A percentile compares a stretch with the other conserved stretches of the same genome.
These are phyloP conservation scores for Theocolax elegans DNA, from an alignment of 1,140 invertebrate genomes.

Conservation along the genomic window DNA sequence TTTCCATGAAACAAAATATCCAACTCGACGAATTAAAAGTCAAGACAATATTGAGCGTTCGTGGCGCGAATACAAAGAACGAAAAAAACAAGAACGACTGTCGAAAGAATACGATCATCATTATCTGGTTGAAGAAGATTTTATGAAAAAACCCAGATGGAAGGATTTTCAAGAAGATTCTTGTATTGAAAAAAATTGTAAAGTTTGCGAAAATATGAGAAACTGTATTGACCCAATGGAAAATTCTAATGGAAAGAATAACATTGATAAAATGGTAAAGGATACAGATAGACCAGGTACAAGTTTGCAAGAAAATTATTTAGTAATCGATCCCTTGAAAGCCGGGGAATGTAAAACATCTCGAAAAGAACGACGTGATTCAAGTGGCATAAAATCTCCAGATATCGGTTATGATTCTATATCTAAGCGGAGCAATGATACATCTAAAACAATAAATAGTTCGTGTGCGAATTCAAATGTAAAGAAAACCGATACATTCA, in stretches of 20 bases:
- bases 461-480: slow-evolving; percentile 53
- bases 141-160: slow-evolving; percentile 60
- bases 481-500: slow-evolving; percentile 61
- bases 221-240: slow-evolving; percentile 43
- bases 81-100: slow-evolving; percentile 52
- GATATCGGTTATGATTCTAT: slow-evolving; percentile 57
- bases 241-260: not conserved
- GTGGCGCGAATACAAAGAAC: slow-evolving; percentile 60
- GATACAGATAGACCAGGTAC: slow-evolving; percentile 46
- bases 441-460: slow-evolving; percentile 13
- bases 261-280: not conserved
- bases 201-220: slow-evolving; percentile 52
- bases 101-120: slow-evolving; percentile 40
- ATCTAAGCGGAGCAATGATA: slow-evolving; percentile 40
- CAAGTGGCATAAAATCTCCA: not conserved
- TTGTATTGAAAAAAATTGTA: slow-evolving; percentile 48
- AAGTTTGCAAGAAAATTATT: slow-evolving; percentile 56
- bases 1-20: not conserved
- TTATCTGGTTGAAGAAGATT: slow-evolving; percentile 53
- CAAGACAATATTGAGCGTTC: slow-evolving; percentile 56
- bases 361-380: not conserved
- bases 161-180: slow-evolving; percentile 49
- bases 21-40: slow-evolving; percentile 46
- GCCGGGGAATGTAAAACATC: too few species aligned
- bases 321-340: slow-evolving; percentile 43